Base-by-base conservation (phyloP, 1,140 invertebrate species). In the Drosophila paulistorum region DNA sequence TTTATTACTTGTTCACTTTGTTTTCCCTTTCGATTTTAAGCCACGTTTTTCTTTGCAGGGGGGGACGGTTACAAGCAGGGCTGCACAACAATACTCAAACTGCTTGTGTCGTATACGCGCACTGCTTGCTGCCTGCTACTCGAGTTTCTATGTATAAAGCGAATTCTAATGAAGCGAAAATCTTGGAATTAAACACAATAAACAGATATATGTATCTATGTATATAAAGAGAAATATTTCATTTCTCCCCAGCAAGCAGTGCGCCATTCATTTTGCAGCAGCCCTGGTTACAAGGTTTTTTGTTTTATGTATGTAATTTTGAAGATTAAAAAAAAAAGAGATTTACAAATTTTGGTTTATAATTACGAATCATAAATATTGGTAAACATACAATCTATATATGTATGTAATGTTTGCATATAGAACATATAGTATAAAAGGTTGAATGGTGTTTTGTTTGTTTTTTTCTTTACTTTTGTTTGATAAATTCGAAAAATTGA, bases 401-500 rank as follows among this genome's bases (percentile, higher is more conserved):
- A 65, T 65, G 2, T 17, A 26, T 62, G 30, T 30, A 30, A 7
- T 30, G 30, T 54, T 57, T 70, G 65, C 64, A 61, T 35, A 51
- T 51, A 23, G 45, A 23, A 20, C 11, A 51, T 54, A 65, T 33
- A 62, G 14, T 10, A 57, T 57, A 65, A 13, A 65, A 13, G 81
- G 64, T 70, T 65, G 17, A 51, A 23, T 66, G 54, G 65, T 71
- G 69, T 74, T 54, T 33, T 81, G 77, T 73, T 51, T 55, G 67
- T 26, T 3, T 26, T 26, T 26, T 26, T 2, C 23, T 26, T 26
- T 26, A 3, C 42, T 70, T 78, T 71, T 76, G 63, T 77, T 68
- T 65, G 71, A 72, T 82, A 86, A 90, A 90, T 82, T 82, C 79
- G 75, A 73, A 79, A 61, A 65, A 55, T 61, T 65, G 42, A 10